Percentiles rank a stretch among this genome's conserved stretches.
These are phyloP conservation scores for Saimiri boliviensis DNA, from an alignment of 2,113 vertebrate species.

Conservation along the genomic window DNA sequence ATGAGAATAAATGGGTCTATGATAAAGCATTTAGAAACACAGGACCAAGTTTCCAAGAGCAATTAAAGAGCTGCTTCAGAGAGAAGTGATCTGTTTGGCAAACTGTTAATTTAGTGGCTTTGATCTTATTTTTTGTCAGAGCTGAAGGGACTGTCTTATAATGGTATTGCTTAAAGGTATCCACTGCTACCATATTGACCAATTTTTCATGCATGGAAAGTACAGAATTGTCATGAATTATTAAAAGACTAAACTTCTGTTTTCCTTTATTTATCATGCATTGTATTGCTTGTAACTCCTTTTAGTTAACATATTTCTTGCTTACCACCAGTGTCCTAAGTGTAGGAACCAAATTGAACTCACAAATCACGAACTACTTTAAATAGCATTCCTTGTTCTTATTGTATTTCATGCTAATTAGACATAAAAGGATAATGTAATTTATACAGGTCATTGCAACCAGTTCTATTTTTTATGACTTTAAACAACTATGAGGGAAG, in stretches of 20 bases:
- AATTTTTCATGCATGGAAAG: not conserved
- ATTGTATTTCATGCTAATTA: not conserved
- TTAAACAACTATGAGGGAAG: not conserved
- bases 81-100: not conserved
- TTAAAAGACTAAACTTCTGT: not conserved
- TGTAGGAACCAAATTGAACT: not conserved
- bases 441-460: not conserved
- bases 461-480: not conserved
- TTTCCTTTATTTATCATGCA: not conserved
- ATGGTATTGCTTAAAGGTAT: not conserved
- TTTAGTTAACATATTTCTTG: not conserved
- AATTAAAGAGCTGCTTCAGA: not conserved
- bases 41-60: not conserved
- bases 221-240: not conserved
- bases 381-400: not conserved
- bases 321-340: not conserved
- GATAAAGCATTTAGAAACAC: not conserved
- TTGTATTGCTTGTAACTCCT: not conserved
- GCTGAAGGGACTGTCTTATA: not conserved
- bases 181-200: not conserved
- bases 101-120: not conserved
- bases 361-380: constrained; percentile 3
- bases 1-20: not conserved
- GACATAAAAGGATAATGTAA: not conserved
- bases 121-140: not conserved